Base-by-base conservation (phyloP, 2,888 invertebrate species). In the Drosophila borborema region DNA sequence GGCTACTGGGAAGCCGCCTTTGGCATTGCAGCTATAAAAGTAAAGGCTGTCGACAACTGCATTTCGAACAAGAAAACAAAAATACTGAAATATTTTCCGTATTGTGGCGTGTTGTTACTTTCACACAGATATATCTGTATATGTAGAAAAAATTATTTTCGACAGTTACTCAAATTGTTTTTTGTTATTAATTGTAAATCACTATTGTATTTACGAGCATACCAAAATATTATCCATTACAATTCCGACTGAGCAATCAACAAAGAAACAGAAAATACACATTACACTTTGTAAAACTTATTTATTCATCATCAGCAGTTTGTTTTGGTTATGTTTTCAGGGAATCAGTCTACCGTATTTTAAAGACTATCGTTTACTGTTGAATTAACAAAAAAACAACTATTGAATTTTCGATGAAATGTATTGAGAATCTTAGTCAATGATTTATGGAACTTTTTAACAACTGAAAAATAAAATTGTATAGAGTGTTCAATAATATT, bases 11-110 rank as follows among this genome's bases (percentile, higher is more conserved):
- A 49, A 46, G 64, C 64, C 56, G 49, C n/a, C n/a, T 56, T 63
- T 73, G 65, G 79, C 87, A 86, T 74, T 85, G 77, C 82, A 77
- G 86, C 82, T 86, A 90, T 86, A 84, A 81, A 77, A 74, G 77
- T 72, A n/a, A n/a, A n/a, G 73, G 79, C 68, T 80, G 78, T 83
- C 90, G 68, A 80, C 78, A 81, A 78, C 77, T 81, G 82, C 82
- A 90, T 84, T 82, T 73, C 60, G 28, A 28, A 9, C 64, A 10
- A 79, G 9, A 82, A 2, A 80, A 79, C 38, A 68, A 10, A 81
- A 86, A 80, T 77, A 51, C 51, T 68, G 14, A 69, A 82, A 80
- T 79, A 68, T 72, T 74, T 74, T 64, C 56, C 72, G 65, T 53
- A 40, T n/a, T n/a, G n/a, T 36, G 45, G 40, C 56, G 14, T 20